Conservation (phyloP, 1,140 invertebrate species). For the Tribolium madens region DNA sequence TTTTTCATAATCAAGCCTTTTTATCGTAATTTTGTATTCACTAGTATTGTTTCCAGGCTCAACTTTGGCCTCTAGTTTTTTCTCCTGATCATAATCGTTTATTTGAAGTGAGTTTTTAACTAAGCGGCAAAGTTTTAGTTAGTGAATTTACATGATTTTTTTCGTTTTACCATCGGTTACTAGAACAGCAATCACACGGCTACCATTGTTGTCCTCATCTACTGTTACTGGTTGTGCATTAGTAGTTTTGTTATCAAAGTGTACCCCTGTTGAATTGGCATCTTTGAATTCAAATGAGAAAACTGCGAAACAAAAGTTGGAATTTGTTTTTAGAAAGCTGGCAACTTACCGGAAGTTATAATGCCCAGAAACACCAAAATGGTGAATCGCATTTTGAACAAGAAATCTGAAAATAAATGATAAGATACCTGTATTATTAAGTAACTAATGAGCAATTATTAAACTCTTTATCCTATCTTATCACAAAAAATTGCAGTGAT, state of each 20-base stretch:
- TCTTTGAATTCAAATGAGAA: not conserved
- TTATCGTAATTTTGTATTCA: not conserved
- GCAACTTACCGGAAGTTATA: not conserved
- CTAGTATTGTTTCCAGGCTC: not conserved
- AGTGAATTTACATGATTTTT: not conserved
- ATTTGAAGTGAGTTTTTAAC: not conserved
- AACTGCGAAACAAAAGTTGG: not conserved
- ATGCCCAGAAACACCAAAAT: not conserved
- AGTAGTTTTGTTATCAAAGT: not conserved
- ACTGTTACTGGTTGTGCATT: not conserved
- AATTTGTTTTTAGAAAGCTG: not conserved
- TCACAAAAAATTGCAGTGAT: too few relatives aligned
- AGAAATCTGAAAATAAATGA: not conserved
- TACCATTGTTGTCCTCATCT: not conserved
- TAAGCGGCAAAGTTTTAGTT: not conserved
- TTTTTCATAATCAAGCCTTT: not conserved
- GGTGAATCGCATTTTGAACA: not conserved
- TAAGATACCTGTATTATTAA: not conserved
- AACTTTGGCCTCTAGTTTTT: not conserved
- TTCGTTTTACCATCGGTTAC: not conserved
- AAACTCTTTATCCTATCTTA: too few relatives aligned
- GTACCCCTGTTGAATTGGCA: not conserved
- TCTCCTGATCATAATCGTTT: not conserved
- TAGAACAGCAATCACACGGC: not conserved
- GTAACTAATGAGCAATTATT: too few relatives aligned